phyloP scores from a whole-genome alignment of 2,113 vertebrate genomes.

The Callaeas wilsoni region DNA sequence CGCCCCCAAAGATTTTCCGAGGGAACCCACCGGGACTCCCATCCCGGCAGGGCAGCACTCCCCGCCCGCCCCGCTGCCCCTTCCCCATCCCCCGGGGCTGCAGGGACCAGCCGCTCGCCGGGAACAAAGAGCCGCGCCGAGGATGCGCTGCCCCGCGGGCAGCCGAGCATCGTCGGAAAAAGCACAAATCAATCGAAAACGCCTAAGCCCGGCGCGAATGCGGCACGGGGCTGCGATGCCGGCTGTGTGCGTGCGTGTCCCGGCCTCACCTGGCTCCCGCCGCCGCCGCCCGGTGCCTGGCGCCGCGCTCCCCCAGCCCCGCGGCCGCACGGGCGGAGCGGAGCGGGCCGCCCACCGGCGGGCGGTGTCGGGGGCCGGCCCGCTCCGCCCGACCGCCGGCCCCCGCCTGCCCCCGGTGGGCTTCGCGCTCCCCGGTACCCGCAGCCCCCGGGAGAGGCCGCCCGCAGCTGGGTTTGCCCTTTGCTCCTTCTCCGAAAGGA shows the following conservation, averaged over 20 bases:
- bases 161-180: not conserved
- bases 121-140: conserved; percentile 14
- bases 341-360: not conserved
- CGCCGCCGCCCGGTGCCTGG: not conserved
- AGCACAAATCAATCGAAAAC: not conserved
- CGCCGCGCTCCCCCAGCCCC: not conserved
- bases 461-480: fast-evolving
- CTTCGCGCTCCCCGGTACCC: fast-evolving
- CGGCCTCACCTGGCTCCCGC: not conserved
- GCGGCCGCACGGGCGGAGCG: too few relatives aligned
- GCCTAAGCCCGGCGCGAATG: fast-evolving
- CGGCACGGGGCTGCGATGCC: not conserved
- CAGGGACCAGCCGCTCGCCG: not conserved
- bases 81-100: not conserved
- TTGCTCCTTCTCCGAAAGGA: too few relatives aligned
- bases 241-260: not conserved
- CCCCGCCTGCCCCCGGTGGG: not conserved
- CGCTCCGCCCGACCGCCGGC: not conserved
- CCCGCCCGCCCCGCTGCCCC: not conserved
- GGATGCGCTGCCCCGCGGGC: conserved; percentile 32
- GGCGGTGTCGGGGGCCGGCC: not conserved
- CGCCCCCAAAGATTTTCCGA: fast-evolving
- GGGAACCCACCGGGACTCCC: not conserved
- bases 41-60: not conserved
- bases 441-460: not conserved